Evolutionary conservation across 2,797 vertebrate species (phyloP).

Genomic region (Cyprinella venusta): DNA sequence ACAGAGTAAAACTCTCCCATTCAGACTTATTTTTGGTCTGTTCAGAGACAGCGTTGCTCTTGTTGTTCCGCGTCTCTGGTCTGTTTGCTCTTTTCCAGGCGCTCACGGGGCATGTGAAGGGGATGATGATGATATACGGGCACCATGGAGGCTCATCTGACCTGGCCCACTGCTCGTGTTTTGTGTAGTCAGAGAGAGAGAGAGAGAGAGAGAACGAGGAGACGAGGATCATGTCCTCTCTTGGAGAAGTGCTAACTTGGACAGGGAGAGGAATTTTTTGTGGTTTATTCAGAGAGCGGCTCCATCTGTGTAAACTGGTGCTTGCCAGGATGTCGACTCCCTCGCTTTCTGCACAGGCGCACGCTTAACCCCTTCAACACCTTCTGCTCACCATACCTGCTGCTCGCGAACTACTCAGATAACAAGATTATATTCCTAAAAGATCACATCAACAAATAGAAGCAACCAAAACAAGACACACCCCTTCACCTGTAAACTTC

Average conservation of each 20-base stretch:
- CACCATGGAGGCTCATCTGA: conserved; percentile 3
- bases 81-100: conserved; percentile 63
- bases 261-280: conserved; percentile 97
- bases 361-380: conserved; percentile 79
- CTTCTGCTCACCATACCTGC: conserved; percentile 32
- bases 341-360: conserved; percentile 71
- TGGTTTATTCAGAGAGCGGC: conserved; percentile 92
- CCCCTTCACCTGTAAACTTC: background rate
- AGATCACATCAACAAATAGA: background rate
- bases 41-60: background rate
- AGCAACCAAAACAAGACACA: background rate
- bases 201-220: conserved; percentile 43
- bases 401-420: conserved; percentile 62
- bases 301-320: conserved; percentile 98
- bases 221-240: conserved; percentile 80
- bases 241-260: conserved; percentile 97
- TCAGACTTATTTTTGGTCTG: background rate
- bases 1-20: background rate
- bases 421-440: background rate
- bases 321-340: conserved; percentile 86
- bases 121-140: conserved; percentile 12
- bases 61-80: conserved; percentile 65
- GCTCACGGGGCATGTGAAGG: conserved; percentile 60
- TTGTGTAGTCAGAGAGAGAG: conserved; percentile 19
- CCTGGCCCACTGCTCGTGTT: conserved; percentile 25